These are phyloP conservation scores for Diglossa cyanea DNA, from an alignment of 2,797 vertebrate genomes.

Conservation along the genomic window DNA sequence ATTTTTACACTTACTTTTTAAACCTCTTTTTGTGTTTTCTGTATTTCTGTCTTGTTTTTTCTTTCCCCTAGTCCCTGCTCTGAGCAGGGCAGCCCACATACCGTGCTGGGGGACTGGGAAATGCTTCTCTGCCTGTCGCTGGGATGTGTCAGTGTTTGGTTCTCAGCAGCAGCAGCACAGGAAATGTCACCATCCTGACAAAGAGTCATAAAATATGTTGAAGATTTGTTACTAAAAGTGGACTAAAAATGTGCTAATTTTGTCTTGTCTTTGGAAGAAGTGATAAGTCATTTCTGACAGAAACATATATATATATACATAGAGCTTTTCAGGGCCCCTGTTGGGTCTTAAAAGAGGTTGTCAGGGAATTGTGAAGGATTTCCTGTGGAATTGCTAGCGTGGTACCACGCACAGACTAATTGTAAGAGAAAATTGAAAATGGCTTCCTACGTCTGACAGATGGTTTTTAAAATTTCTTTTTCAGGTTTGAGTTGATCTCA, in stretches of 20 bases:
- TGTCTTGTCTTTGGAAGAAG: neutral
- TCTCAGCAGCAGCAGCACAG: neutral
- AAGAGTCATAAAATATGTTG: neutral
- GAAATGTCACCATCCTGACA: neutral
- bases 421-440: neutral
- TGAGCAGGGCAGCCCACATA: neutral
- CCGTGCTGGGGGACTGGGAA: rapidly evolving
- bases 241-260: neutral
- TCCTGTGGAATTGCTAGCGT: neutral
- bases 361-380: neutral
- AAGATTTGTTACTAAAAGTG: constrained; percentile 15
- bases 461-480: constrained; percentile 49
- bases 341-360: neutral
- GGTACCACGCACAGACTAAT: neutral
- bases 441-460: neutral
- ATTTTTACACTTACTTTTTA: neutral
- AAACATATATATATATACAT: neutral
- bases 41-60: neutral
- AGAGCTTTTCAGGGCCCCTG: neutral
- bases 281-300: neutral
- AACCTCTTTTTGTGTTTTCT: neutral
- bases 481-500: constrained; percentile 61
- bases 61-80: rapidly evolving
- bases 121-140: neutral
- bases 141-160: neutral